Base-by-base conservation (phyloP, 64 coral and sea anemone species). In the Platygyra sinensis region DNA sequence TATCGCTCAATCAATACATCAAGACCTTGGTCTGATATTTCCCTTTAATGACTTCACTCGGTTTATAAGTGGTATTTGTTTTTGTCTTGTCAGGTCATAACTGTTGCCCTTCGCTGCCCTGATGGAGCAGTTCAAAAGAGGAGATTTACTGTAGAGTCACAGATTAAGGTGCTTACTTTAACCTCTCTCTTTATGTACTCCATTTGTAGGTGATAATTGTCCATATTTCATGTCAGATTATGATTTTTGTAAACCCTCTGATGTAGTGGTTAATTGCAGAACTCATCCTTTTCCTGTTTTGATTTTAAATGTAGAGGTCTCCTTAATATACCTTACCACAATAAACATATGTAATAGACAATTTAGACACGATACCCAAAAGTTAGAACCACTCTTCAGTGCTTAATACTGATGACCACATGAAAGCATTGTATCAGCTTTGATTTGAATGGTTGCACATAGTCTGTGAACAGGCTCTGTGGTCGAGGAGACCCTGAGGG, bases 71-170 rank as follows among this genome's bases (percentile, higher is more conserved):
- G 14, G 7, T 18, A 31, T 39, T 39, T 33, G 0, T 8, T 77
- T 77, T 16, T 19, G 3, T 36, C 4, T 84, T 31, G 33, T 32
- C n/a, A 91, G 89, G 79, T 80, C 30, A 54, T 91, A 22, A 91
- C 89, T 74, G 79, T 91, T 52, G 79, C 89, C n/a, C 79, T 91
- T 55, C 79, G 89, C 36, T 91, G 89, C 42, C 89, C 89, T 11
- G 55, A 84, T 76, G 89, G 89, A 64, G 15, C 79, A 25, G 80
- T 80, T 31, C 83, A 74, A 42, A 91, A 84, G 39, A 69, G 89
- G 61, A 83, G 89, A 84, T 91, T 84, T 84, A 75, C 65, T 12
- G 54, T 63, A 55, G 72, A 64, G 72, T 83, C 89, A 10, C 65
- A 75, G 57, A 61, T 74, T 24, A 79, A 91, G 89, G 89, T 91